Base-by-base conservation (phyloP, 2,113 vertebrate species). In the Leptobrachium ailaonicum region DNA sequence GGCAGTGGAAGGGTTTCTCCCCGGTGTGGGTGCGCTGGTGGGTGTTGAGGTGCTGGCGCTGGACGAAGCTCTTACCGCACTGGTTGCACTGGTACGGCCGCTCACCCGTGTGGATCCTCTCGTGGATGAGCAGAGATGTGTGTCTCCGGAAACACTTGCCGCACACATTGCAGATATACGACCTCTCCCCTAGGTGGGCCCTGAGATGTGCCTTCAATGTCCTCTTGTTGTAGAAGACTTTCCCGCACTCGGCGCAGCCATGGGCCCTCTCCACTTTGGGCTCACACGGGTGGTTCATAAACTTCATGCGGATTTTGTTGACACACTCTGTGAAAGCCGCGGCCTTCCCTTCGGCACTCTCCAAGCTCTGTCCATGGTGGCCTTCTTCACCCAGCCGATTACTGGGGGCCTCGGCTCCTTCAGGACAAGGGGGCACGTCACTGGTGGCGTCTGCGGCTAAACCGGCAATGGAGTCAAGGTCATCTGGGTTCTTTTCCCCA, bases 1-100 rank as follows among this genome's bases (percentile, higher is more conserved):
- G 3, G 75, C 75, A 76, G 45, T 76, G 75, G 40, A 76, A 91
- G 20, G 93, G 93, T 87, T 93, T 94, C 88, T 87, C 92, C 87
- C 94, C 92, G 6, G 93, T 93, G 86, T 94, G 93, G 0, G 93
- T 94, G 85, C 92, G 93, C 85, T 91, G 91, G 74, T 94, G 93
- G 32, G 93, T 92, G 84, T 93, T 92, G 8, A 94, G 90, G 84
- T 94, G 92, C 0, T 92, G 94, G 80, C 92, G 90, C 88, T 93
- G 94, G 87, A 92, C 93, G 87, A 94, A 94, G 84, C 92, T 87
- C 50, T 92, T 88, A 0, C 91, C 78, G 62, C 78, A 80, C 71
- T 80, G 69, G 0, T 20, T n/a, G 40, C 78, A 80, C 8, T 80
- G 78, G 62, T 73, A 80, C 1, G 78, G 78, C 2, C 71, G 41